Conservation (phyloP, 2,888 invertebrate genomes). For the Latrodectus elegans region DNA sequence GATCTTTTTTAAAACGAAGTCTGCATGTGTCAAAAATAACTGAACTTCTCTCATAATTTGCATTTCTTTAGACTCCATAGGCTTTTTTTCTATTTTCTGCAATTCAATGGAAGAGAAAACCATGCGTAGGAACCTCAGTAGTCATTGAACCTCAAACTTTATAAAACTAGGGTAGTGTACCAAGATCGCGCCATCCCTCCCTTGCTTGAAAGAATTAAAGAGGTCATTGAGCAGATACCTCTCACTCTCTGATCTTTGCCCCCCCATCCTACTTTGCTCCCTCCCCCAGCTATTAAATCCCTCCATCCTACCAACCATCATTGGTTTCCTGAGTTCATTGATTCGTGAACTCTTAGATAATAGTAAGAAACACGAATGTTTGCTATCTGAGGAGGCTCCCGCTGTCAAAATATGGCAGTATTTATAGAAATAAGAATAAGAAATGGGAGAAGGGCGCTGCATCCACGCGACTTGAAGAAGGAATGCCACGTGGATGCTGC, state of each 20-base stretch:
- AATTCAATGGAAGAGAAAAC: background rate
- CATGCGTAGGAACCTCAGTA: background rate
- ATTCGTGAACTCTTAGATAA: constrained; percentile 62
- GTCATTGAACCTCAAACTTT: constrained; percentile 24
- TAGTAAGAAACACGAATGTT: constrained; percentile 60
- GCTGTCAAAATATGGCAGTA: constrained; percentile 39
- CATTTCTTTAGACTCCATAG: no score
- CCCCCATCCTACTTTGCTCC: constrained; percentile 10
- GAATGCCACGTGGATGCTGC: constrained; percentile 40
- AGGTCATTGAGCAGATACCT: constrained; percentile 30
- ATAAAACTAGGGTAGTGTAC: constrained; percentile 40
- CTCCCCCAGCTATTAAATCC: constrained; percentile 16
- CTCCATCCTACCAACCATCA: background rate
- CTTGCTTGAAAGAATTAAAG: constrained; percentile 17
- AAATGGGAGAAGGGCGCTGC: constrained; percentile 25
- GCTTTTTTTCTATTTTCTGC: background rate
- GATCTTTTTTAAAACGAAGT: no score
- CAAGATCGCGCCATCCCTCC: constrained; percentile 17
- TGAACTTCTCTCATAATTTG: no score
- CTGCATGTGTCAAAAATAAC: no score
- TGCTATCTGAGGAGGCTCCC: constrained; percentile 46
- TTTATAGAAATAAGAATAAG: constrained; percentile 35
- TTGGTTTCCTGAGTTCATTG: constrained; percentile 33
- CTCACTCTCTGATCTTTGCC: background rate
- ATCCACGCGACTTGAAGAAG: constrained; percentile 52